Base-by-base conservation (phyloP, 1,140 invertebrate species). In the Odontomachus brunneus region DNA sequence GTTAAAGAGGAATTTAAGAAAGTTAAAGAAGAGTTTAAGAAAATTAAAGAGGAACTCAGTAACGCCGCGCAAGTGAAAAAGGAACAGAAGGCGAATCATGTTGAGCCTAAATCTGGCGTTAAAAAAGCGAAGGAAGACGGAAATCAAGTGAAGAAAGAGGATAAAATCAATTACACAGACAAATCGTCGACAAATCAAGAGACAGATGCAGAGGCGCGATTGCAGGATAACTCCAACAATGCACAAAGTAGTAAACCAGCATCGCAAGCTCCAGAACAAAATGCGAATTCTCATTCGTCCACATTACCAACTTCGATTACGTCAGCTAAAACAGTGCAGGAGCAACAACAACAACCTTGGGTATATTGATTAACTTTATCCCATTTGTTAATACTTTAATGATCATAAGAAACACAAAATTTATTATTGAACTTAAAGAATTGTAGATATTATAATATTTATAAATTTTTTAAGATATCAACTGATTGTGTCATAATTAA, bases 101-200 rank as follows among this genome's bases (percentile, higher is more conserved):
- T 48, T 22, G 86, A 88, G 11, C 17, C 66, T 15, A 38, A 71
- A 3, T n/a, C 38, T 14, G 57, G 69, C 14, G 15, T 66, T 26
- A 88, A 85, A n/a, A 83, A 48, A 81, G 83, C 89, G 15, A 93
- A 93, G 81, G 92, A 92, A 55, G 93, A 92, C 67, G 19, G 65
- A 84, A 72, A 26, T 29, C 49, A 82, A 75, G 19, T 74, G 66
- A 73, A 80, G 12, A 75, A 84, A 11, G 65, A 86, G 60, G 73
- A 87, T 11, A 88, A 85, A 55, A 38, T 51, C n/a, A 87, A 86
- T 80, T 44, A 74, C 49, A 2, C 22, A 0, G 67, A 88, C 14
- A 88, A 88, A 26, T 22, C 51, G 0, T 44, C 49, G 3, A 33
- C 75, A 33, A 75, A 80, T 26, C 11, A 67, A 72, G 82, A 72